These are phyloP conservation scores for Onychomys arenicola DNA, from an alignment of 2,797 vertebrate genomes.

Conservation along the genomic window DNA sequence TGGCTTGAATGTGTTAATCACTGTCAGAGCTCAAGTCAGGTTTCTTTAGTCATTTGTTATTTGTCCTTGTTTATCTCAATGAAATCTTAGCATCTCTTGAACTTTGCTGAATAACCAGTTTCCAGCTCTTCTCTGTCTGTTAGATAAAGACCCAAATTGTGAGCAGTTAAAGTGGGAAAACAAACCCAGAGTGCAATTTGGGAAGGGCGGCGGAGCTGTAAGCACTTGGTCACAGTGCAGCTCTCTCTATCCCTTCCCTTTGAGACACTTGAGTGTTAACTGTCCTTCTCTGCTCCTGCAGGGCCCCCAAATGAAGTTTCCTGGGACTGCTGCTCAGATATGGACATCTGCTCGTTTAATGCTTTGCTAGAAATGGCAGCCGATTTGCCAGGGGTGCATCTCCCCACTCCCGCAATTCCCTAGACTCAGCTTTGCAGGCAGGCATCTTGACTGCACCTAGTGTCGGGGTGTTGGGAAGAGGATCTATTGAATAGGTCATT, in stretches of 20 bases:
- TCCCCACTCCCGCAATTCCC: neutral
- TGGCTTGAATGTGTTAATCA: neutral
- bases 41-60: constrained; percentile 28
- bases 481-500: constrained; percentile 45
- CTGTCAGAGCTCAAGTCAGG: neutral
- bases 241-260: neutral
- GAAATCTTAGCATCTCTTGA: constrained; percentile 32
- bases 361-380: constrained; percentile 47
- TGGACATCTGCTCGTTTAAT: constrained; percentile 58
- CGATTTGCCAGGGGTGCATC: constrained; percentile 10
- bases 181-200: constrained; percentile 9
- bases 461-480: neutral
- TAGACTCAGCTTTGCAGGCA: neutral
- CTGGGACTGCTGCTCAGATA: neutral
- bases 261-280: constrained; percentile 23
- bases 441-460: neutral
- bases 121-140: neutral
- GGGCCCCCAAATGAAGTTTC: constrained; percentile 9
- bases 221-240: neutral
- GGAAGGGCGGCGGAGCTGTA: neutral
- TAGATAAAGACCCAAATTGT: constrained; percentile 16
- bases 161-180: constrained; percentile 56
- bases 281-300: neutral
- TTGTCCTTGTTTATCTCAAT: constrained; percentile 18
- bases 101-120: neutral